phyloP scores from a whole-genome alignment of 2,888 invertebrate genomes.

The Zaprionus lineosus region DNA sequence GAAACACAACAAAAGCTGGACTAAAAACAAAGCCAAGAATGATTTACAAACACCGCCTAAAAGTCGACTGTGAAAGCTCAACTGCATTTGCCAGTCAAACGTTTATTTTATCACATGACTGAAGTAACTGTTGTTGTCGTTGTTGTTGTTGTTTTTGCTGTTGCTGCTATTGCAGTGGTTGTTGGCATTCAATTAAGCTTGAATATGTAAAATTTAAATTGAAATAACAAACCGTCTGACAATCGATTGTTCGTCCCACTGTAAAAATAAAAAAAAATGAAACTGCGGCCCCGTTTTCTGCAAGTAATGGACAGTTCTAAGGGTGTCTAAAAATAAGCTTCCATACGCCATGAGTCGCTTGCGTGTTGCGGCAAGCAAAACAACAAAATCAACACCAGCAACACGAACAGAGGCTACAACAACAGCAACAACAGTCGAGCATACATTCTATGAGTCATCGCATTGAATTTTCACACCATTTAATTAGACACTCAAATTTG shows the following conservation, averaged over 20 bases:
- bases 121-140: constrained; percentile 6
- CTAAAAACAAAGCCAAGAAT: constrained; percentile 1
- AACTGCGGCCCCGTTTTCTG: background rate
- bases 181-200: too few relatives aligned
- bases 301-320: constrained; percentile 23
- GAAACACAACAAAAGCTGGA: too few relatives aligned
- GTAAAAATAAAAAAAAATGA: too few relatives aligned
- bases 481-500: constrained; percentile 5
- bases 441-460: constrained; percentile 43
- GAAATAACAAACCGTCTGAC: constrained; percentile 3
- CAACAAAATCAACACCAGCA: background rate
- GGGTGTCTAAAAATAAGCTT: constrained; percentile 60
- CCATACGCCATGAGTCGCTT: constrained; percentile 30
- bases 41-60: constrained; percentile 43
- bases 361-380: constrained; percentile 30
- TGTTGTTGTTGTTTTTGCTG: constrained; percentile 5
- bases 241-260: constrained; percentile 62
- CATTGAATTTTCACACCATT: constrained; percentile 43
- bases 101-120: constrained; percentile 17
- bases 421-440: constrained; percentile 10
- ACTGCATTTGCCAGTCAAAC: constrained; percentile 4
- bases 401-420: too few relatives aligned
- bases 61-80: constrained; percentile 43
- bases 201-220: constrained; percentile 3
- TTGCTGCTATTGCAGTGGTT: background rate